Percentiles rank a stretch among this genome's conserved stretches.
Evolutionary conservation across 2,113 vertebrate genomes (phyloP).

Genomic region (Otocyon megalotis): DNA sequence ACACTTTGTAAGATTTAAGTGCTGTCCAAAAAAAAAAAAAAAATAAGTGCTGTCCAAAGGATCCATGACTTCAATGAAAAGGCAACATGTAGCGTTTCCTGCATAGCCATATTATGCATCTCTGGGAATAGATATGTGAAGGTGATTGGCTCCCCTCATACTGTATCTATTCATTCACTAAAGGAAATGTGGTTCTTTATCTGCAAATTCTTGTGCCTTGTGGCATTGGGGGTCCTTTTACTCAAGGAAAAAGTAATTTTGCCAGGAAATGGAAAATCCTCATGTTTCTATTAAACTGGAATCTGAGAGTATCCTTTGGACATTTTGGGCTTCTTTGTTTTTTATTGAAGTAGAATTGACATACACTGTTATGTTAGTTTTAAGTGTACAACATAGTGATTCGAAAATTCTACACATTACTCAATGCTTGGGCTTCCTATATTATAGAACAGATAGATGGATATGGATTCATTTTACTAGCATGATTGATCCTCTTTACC

Average conservation of each 20-base stretch:
- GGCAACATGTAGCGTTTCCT: background rate
- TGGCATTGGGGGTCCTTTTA: background rate
- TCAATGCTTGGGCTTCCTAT: background rate
- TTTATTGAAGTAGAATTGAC: background rate
- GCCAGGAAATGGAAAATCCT: background rate
- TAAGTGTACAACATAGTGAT: background rate
- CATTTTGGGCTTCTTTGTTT: background rate
- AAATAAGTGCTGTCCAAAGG: background rate
- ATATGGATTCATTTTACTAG: background rate
- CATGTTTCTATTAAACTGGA: background rate
- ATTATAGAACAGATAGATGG: background rate
- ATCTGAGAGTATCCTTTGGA: background rate
- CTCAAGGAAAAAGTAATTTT: background rate
- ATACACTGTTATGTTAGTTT: background rate
- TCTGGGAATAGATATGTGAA: background rate
- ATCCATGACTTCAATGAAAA: background rate
- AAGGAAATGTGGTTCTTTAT: background rate
- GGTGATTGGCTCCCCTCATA: background rate
- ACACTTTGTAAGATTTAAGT: background rate
- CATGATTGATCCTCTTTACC: background rate
- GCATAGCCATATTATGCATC: background rate
- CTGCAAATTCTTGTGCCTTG: background rate
- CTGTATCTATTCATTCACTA: background rate
- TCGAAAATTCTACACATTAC: background rate
- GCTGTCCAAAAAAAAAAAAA: too few relatives aligned